Evolutionary conservation across 2,113 vertebrate genomes (phyloP), one percentile per base, ranked within the genome.

Genomic region (Pseudorhombus dupliciocellatus): DNA sequence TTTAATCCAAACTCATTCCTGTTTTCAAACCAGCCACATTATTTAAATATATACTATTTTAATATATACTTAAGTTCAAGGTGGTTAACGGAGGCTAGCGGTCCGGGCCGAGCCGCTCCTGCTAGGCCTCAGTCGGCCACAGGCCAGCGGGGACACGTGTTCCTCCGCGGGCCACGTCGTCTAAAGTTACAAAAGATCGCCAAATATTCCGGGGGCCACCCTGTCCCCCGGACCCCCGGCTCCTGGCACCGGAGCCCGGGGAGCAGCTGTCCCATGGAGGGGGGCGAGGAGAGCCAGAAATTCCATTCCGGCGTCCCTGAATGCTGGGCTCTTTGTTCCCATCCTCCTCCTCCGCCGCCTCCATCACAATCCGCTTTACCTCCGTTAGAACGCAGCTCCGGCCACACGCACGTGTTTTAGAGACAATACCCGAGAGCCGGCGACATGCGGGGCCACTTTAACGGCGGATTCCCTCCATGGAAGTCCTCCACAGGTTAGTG

Each of bases 101-200:
- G 73, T 62, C 3, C 10, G 10, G 34, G 34, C 11, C 4, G 11
- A 16, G 75, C 26, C 15, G 66, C 50, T 22, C 53, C 67, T 37
- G 58, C 52, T 84, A 88, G 91, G 90, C 92, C 93, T 77, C 85
- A 83, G 30, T 78, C 83, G 87, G 88, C 84, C 68, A 66, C 64
- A 75, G 79, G 90, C 89, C 84, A 83, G 65, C 16, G 64, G 44
- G 66, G 91, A 94, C 93, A 94, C 93, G 93, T 94, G 93, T 93
- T 92, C 70, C 75, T 61, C 67, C 44, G 5, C 60, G 66, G 73
- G 90, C 91, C 92, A 88, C 86, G 87, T 87, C 81, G 81, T 73
- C 54, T 93, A 69, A 90, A 89, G 88, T 91, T 89, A 87, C 86
- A 72, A 81, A 81, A 88, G 74, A 82, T 46, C 24, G 31, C 59